Percentiles rank a stretch among this genome's conserved stretches.
phyloP scores from a whole-genome alignment of 2,113 vertebrate genomes.

The Ahaetulla prasina region DNA sequence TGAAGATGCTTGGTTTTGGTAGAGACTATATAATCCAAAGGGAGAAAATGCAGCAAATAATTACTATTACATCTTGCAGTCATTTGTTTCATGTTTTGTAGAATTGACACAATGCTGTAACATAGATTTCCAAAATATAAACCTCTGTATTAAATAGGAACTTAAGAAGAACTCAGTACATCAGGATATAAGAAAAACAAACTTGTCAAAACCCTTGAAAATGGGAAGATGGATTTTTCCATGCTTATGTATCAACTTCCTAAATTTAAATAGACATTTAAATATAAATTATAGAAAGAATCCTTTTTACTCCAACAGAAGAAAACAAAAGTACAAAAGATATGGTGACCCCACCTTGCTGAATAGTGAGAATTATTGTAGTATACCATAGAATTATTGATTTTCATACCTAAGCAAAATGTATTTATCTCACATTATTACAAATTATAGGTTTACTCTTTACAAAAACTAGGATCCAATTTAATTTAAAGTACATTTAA shows the following conservation, averaged over 20 bases:
- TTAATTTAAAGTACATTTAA: neutral
- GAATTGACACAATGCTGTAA: slow-evolving; percentile 21
- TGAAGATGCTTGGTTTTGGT: neutral
- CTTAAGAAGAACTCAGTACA: neutral
- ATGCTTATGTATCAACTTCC: neutral
- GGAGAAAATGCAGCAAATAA: neutral
- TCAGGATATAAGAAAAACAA: neutral
- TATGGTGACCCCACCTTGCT: slow-evolving; percentile 29
- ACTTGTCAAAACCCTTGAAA: neutral
- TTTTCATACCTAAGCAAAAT: neutral
- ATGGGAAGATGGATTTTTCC: neutral
- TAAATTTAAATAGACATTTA: neutral
- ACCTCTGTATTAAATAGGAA: neutral
- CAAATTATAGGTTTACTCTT: neutral
- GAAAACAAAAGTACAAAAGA: slow-evolving; percentile 21
- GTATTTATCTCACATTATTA: neutral
- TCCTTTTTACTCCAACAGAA: slow-evolving; percentile 23
- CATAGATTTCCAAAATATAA: neutral
- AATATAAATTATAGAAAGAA: neutral
- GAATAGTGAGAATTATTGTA: slow-evolving; percentile 35
- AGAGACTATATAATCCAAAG: neutral
- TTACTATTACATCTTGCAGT: neutral
- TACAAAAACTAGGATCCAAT: neutral
- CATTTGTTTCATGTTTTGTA: neutral
- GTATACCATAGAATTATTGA: slow-evolving; percentile 5